phyloP scores from a whole-genome alignment of 2,797 vertebrate genomes.

The Tenualosa thibaudeaui region DNA sequence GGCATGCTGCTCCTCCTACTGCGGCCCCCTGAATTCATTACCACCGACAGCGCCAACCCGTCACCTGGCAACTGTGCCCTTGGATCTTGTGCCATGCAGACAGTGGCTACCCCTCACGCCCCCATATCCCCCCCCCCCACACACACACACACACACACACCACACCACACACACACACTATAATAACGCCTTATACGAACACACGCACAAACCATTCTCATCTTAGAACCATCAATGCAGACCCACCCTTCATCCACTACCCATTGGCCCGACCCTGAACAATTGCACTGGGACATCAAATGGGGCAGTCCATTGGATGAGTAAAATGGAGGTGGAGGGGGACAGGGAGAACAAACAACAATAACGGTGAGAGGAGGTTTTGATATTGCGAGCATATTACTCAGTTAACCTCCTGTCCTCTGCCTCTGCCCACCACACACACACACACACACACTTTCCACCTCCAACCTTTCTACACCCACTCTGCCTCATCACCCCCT shows the following conservation, averaged over 20 bases:
- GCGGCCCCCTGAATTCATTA: constrained; percentile 74
- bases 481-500: constrained; percentile 26
- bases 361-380: constrained; percentile 43
- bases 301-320: constrained; percentile 8
- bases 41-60: constrained; percentile 72
- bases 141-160: neutral
- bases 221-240: neutral
- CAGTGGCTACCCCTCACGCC: constrained; percentile 43
- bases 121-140: no score
- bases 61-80: constrained; percentile 64
- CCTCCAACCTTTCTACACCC: neutral
- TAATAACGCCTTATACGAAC: neutral
- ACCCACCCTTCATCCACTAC: neutral
- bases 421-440: constrained; percentile 52
- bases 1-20: constrained; percentile 52
- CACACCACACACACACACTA: constrained; percentile 10
- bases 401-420: constrained; percentile 74
- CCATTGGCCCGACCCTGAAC: neutral
- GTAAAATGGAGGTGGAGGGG: constrained; percentile 33
- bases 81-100: constrained; percentile 66
- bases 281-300: constrained; percentile 38
- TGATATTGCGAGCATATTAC: constrained; percentile 64
- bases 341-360: constrained; percentile 50
- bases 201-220: neutral
- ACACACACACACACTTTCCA: neutral